These are phyloP conservation scores for Xerus inauris DNA, from an alignment of 2,113 vertebrate genomes.

Conservation along the genomic window DNA sequence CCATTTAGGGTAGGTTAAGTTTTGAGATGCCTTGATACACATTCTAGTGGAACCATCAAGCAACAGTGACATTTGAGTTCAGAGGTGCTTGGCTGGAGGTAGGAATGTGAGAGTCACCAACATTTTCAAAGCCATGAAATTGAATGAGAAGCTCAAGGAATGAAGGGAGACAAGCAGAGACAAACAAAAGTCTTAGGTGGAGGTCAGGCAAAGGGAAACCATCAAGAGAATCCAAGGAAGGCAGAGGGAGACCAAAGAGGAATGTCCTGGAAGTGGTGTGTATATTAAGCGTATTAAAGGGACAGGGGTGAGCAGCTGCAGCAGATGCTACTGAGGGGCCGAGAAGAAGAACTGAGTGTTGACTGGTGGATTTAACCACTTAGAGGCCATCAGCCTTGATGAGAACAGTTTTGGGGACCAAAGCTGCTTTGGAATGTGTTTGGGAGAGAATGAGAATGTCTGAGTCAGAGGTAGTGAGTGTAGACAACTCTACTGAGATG, in stretches of 20 bases:
- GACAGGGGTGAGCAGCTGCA: background rate
- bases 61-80: too few relatives aligned
- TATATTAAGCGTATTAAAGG: background rate
- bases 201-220: too few relatives aligned
- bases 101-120: too few relatives aligned
- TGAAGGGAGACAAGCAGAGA: background rate
- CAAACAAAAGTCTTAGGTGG: too few relatives aligned
- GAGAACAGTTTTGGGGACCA: background rate
- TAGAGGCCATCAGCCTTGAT: background rate
- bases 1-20: background rate
- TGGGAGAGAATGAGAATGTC: background rate
- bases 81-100: too few relatives aligned
- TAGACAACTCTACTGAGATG: background rate
- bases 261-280: too few relatives aligned
- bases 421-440: background rate
- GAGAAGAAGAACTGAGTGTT: background rate
- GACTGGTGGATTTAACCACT: background rate
- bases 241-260: too few relatives aligned
- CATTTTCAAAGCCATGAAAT: too few relatives aligned
- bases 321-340: background rate
- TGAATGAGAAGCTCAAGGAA: background rate
- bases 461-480: background rate
- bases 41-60: too few relatives aligned
- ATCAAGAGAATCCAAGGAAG: too few relatives aligned
- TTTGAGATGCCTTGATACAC: background rate